Evolutionary conservation across 2,888 invertebrate genomes (phyloP).

Genomic region (Caenorhabditis sp.): DNA sequence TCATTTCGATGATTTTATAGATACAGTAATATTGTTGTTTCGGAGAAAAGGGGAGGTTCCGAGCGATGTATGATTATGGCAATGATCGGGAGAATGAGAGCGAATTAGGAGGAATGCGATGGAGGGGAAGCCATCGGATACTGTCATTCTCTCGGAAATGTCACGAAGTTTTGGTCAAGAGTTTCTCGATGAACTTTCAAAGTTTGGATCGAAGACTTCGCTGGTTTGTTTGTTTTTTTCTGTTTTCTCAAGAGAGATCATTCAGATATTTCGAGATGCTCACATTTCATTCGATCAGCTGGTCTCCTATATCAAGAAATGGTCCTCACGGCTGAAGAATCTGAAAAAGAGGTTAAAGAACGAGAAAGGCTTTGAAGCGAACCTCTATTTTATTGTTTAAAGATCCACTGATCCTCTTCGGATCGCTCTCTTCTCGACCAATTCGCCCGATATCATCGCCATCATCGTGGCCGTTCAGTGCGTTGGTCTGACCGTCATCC

Average conservation of each 20-base stretch:
- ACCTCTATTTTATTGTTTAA: background rate
- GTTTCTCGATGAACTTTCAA: conserved; percentile 23
- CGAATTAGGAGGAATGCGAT: no score
- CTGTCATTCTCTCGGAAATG: no score
- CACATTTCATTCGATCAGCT: conserved; percentile 5
- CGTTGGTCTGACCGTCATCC: conserved; percentile 52
- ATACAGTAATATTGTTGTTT: no score
- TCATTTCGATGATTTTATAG: no score
- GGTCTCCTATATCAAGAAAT: background rate
- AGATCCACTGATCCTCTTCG: conserved; percentile 20
- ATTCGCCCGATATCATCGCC: conserved; percentile 56
- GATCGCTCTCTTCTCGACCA: conserved; percentile 57
- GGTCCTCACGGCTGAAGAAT: background rate
- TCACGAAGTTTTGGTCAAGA: conserved; percentile 23
- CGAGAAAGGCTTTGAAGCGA: background rate
- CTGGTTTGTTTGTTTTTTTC: conserved; percentile 10
- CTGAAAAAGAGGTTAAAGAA: background rate
- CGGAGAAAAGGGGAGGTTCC: no score
- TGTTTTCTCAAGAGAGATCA: background rate
- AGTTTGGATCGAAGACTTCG: conserved; percentile 14
- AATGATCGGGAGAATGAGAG: no score
- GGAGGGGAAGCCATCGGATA: no score
- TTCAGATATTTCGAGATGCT: conserved; percentile 22
- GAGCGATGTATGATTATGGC: no score
- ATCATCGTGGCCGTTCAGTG: conserved; percentile 54